Evolutionary conservation across 2,888 invertebrate genomes (phyloP).

Genomic region (Tiphia femorata): DNA sequence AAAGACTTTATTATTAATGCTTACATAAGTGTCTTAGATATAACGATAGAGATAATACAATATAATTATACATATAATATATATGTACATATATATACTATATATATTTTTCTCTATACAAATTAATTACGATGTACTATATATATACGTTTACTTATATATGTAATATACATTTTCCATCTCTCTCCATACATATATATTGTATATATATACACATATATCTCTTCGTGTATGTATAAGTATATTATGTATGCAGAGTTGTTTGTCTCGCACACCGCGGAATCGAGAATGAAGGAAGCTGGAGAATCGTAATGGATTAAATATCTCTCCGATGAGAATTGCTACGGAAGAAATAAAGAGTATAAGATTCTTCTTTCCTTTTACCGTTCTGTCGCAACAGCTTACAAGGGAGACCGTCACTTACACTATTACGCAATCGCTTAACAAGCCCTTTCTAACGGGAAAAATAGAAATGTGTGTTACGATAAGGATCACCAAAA

Average conservation of each 20-base stretch:
- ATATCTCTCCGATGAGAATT: too few species aligned
- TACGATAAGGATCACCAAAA: too few species aligned
- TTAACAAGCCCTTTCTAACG: too few species aligned
- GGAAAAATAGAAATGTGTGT: too few species aligned
- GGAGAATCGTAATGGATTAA: too few species aligned
- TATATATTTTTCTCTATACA: slow-evolving; percentile 51
- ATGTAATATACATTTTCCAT: slow-evolving; percentile 1
- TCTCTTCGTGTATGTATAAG: background rate
- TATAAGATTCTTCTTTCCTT: too few species aligned
- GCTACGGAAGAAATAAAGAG: too few species aligned
- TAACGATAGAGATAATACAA: slow-evolving; percentile 31
- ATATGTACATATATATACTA: too few species aligned
- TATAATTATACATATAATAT: slow-evolving; percentile 17
- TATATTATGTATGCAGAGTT: slow-evolving; percentile 1
- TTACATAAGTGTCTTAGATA: slow-evolving; percentile 44
- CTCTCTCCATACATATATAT: background rate
- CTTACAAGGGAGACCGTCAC: too few species aligned
- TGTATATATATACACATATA: too few species aligned
- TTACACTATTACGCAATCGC: too few species aligned
- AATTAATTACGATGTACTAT: slow-evolving; percentile 54
- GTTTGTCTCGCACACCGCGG: background rate
- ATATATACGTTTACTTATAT: slow-evolving; percentile 26
- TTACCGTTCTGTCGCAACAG: too few species aligned
- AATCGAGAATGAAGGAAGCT: slow-evolving; percentile 1
- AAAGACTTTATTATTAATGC: slow-evolving; percentile 57